Evolutionary conservation across 2,113 vertebrate genomes (phyloP), one percentile per base, ranked within the genome.

Genomic region (Chelonoidis abingdonii): DNA sequence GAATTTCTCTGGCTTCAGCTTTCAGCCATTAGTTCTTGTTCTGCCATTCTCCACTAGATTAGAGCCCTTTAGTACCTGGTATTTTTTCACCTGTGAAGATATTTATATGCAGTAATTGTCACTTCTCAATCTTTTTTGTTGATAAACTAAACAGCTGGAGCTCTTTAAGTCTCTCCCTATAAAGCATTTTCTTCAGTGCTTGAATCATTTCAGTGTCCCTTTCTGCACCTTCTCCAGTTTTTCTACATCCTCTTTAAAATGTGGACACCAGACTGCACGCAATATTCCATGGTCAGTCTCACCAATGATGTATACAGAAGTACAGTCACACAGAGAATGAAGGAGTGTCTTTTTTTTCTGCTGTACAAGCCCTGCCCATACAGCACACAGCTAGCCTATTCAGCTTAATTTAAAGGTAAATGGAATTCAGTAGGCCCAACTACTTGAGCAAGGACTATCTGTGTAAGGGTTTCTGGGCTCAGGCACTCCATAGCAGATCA

Each of bases 231-330:
- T 17, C 53, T 90, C 53, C 84, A n/a, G 38, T 29, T 22, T 76
- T 44, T 76, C 72, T 10, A 24, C 19, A 52, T 85, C 53, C 16
- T 87, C 24, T 25, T 92, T 85, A 53, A 94, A 94, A 90, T 56
- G 72, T 49, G 93, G 41, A 52, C 84, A 56, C 80, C 35, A 93
- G 62, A 17, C 62, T 69, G 16, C 16, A 19, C 2, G 9, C 72
- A 24, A 11, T 76, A 76, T 76, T 76, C 19, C 69, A 75, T 24
- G 10, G 38, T 41, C 11, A 38, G 4, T 76, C 22, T 12, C 38
- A 8, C 16, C 62, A 35, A 17, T 69, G 62, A 35, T 69, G 35
- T n/a, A n/a, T n/a, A 8, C 16, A 72, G 85, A 76, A 17, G 22
- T 89, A 72, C 90, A 86, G 78, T 17, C 10, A 38, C 5, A 1